Evolutionary conservation across 1,140 invertebrate species (phyloP), one percentile per base, ranked within the genome.

Genomic region (Platorchestia sp.): DNA sequence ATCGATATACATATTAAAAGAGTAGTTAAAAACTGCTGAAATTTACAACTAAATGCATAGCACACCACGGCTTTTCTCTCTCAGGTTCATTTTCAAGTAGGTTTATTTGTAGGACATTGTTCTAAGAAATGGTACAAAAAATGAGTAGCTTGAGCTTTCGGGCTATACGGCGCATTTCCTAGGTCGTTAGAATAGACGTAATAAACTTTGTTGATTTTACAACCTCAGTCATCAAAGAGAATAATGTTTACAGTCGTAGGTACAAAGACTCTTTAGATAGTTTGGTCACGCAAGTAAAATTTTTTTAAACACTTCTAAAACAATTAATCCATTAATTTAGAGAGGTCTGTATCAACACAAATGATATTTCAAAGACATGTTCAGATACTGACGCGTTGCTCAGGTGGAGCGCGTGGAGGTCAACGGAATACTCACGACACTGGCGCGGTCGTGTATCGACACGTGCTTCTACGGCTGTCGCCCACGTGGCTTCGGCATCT

Each of bases 401-500:
- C 96, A 96, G 96, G 96, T 95, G 16, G 96, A 96, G 86, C 95
- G 96, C 45, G 95, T 93, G 14, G 96, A 96, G 41, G 95, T 96
- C 47, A 96, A 96, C 36, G 96, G 96, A 6, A 90, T 96, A 47
- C 95, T 96, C 1, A 96, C 95, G 41, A 41, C 45, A 47, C 95
- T 96, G 93, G 86, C 96, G n/a, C 42, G 96, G 53, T 95, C 96
- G 45, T 96, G 96, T 93, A 96, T 95, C 10, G 95, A 96, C 86
- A 45, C 53, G 27, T 96, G 96, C 36, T 96, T 95, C 86, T 96
- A 89, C 53, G 96, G 96, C 6, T 96, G 96, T 41, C 42, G 96
- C 45, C 96, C 96, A 36, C 95, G 95, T 47, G 96, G 96, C 41
- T 96, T 96, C 47, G 96, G 96, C 40, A 96, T 96, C 93, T 95